Evolutionary conservation across 2,888 invertebrate species (phyloP).

Genomic region (Cephus pygmeus): DNA sequence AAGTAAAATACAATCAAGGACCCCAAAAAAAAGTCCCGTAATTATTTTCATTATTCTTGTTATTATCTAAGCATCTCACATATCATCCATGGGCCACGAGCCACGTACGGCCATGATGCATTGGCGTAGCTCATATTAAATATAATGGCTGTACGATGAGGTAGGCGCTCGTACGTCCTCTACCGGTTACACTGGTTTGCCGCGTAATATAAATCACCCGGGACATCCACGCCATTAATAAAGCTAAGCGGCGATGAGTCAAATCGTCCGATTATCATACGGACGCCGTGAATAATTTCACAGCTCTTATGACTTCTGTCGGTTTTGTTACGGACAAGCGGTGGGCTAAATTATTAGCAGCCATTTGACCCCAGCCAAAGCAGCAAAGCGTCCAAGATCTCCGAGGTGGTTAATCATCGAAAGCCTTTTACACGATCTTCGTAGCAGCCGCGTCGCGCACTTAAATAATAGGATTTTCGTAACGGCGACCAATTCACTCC

Average conservation of each 20-base stretch:
- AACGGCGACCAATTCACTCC: no score
- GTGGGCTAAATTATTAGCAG: conserved; percentile 40
- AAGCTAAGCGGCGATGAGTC: conserved; percentile 51
- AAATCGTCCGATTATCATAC: conserved; percentile 34
- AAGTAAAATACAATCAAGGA: no score
- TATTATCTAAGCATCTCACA: neutral
- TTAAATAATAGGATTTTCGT: no score
- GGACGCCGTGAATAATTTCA: conserved; percentile 16
- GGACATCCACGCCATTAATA: conserved; percentile 49
- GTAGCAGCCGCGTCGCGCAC: no score
- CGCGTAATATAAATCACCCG: conserved; percentile 48
- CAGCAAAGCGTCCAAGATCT: no score
- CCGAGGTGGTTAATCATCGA: no score
- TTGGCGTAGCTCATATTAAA: conserved; percentile 40
- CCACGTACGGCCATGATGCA: neutral
- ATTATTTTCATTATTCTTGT: neutral
- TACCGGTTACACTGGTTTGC: conserved; percentile 39
- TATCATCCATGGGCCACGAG: neutral
- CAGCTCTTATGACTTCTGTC: conserved; percentile 11
- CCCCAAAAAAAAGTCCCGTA: neutral
- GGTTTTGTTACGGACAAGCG: neutral
- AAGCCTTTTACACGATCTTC: no score
- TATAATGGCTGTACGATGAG: conserved; percentile 47
- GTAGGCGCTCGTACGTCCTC: conserved; percentile 41
- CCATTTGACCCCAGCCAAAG: conserved; percentile 3